Evolutionary conservation across 2,797 vertebrate genomes (phyloP), one percentile per base, ranked within the genome.

Genomic region (Mormyrus proboscirostris): DNA sequence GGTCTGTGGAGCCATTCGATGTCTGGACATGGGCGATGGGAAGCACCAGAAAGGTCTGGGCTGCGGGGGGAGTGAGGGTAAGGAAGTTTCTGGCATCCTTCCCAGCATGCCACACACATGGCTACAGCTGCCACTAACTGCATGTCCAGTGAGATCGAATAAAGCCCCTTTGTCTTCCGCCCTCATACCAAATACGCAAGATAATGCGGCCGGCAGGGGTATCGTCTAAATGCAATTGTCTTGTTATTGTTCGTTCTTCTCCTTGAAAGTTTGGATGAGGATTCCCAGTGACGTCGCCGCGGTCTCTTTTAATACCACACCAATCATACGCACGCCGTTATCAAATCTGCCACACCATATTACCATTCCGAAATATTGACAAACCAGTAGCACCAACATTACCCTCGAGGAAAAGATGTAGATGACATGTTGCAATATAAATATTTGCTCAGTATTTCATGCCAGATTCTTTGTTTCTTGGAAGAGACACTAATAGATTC

Each of bases 391-490:
- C 73, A 44, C 38, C 73, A 79, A 79, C 73, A 79, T 79, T 44
- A 79, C 73, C 73, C 73, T n/a, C 7, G 73, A 79, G 73, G 65
- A 79, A 79, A 79, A 79, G 16, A 79, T 79, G 73, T 79, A 79
- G 33, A 79, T 79, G 73, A 79, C 38, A 44, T 79, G 73, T 79
- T 79, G 73, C 73, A 79, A 44, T 79, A 79, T 79, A 79, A 79
- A 79, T 79, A 79, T 79, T 79, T 79, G 38, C 73, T 79, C 73
- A 44, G 73, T 44, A 79, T 79, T 79, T 79, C 16, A 2, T 79
- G 73, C 73, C 73, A 79, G 38, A 79, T 44, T 79, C 73, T 79
- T 79, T 44, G 38, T 79, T 79, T 79, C 73, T 79, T 79, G 73
- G 73, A 79, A 79, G 73, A 79, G 73, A 44, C 12, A 44, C 73